Base-by-base conservation (phyloP, 2,888 invertebrate species). In the Thecocarcelia acutangulata region DNA sequence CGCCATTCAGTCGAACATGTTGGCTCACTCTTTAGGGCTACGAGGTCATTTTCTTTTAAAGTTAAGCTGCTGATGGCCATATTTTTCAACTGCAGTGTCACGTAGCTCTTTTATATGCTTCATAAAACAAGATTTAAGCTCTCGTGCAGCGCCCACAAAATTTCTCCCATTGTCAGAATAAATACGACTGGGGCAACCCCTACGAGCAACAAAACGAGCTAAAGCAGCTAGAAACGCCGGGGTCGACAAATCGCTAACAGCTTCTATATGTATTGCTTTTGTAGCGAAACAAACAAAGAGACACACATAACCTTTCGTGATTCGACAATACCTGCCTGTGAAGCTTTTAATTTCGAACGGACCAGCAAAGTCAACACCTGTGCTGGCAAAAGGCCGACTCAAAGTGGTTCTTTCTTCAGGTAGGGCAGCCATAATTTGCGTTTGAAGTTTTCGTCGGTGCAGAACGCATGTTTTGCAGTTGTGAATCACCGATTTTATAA, bases 1-100 rank as follows among this genome's bases (percentile, higher is more conserved):
- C 24, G 54, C 33, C 33, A 56, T 33, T 56, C 33, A 9, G 54
- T 56, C 28, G n/a, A n/a, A 54, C 54, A 54, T 6, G n/a, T 28
- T 28, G 33, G 33, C 9, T 56, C 54, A 56, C 1, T 15, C 3
- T 17, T 33, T 11, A 56, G 33, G 8, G 11, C 54, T 9, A 33
- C 33, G 6, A 56, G 9, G 11, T 56, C 54, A 15, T 56, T 28
- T n/a, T 12, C 28, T 15, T 28, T 19, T 6, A 54, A 28, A 28
- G 1, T 17, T 13, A 13, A 19, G 33, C 0, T 13, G 17, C 15
- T 46, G 44, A 12, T 63, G 48, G 17, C 48, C 48, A n/a, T 46
- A 28, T 17, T 24, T 61, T n/a, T 44, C 44, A 6, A 21, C 13
- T 1, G 24, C 61, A 5, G 24, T 5, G n/a, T 44, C 15, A 6